Percentiles rank a stretch among this genome's conserved stretches.
phyloP scores from a whole-genome alignment of 2,113 vertebrate genomes.

The Lathamus discolor region DNA sequence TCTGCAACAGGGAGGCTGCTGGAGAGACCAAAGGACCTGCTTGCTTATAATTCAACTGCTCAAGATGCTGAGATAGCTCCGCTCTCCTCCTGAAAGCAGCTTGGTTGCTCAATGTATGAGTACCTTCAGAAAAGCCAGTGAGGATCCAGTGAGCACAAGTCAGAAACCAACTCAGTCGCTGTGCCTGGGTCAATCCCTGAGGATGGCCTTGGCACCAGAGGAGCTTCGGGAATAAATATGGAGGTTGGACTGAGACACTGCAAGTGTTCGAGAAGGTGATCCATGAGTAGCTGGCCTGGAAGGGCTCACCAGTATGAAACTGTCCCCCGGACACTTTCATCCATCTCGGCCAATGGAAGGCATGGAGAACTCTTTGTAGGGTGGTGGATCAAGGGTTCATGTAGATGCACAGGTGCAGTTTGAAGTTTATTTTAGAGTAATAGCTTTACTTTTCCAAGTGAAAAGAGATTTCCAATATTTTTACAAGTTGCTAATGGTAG shows the following conservation, averaged over 20 bases:
- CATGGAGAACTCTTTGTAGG: not conserved
- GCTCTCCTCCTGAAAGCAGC: not conserved
- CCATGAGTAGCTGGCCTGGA: not conserved
- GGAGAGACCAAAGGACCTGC: not conserved
- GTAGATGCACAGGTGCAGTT: rapidly evolving
- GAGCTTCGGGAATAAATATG: not conserved
- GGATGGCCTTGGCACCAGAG: not conserved
- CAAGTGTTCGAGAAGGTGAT: not conserved
- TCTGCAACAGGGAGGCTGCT: not conserved
- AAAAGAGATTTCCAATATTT: not conserved
- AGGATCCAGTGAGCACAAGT: not conserved
- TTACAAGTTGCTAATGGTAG: not conserved
- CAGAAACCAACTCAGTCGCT: not conserved
- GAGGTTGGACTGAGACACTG: not conserved
- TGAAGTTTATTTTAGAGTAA: not conserved
- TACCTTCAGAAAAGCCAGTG: not conserved
- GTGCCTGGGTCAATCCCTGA: not conserved
- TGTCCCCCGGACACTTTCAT: not conserved
- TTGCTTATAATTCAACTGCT: not conserved
- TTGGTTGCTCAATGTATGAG: not conserved
- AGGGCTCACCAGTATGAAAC: not conserved
- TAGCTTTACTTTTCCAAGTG: not conserved
- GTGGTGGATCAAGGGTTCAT: not conserved
- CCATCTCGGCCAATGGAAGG: not conserved
- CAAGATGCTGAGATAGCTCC: not conserved